Conservation (phyloP, 2,113 vertebrate species). For the Pseudorasbora parva region DNA sequence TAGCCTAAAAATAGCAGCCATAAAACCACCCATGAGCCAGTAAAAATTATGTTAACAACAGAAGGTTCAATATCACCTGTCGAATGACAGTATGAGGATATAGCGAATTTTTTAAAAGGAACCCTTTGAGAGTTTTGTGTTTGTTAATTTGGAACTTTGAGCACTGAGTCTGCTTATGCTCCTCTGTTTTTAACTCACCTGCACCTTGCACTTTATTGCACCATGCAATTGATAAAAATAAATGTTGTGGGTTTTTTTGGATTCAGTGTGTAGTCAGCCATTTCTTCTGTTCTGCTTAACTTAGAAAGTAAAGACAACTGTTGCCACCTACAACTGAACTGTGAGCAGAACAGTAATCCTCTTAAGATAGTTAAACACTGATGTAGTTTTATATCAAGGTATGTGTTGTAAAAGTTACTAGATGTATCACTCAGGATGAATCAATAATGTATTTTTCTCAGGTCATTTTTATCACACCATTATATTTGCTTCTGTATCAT, state of each 20-base stretch:
- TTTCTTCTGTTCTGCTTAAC: too few species aligned
- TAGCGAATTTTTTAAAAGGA: neutral
- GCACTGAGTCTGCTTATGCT: too few species aligned
- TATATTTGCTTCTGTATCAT: neutral
- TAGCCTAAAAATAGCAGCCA: neutral
- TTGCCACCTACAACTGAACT: neutral
- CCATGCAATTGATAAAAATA: too few species aligned
- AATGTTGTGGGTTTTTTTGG: too few species aligned
- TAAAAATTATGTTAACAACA: neutral
- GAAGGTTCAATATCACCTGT: neutral
- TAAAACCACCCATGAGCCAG: neutral
- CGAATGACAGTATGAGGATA: neutral
- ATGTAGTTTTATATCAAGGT: neutral
- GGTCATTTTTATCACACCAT: neutral
- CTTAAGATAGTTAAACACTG: neutral
- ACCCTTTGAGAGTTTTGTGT: neutral
- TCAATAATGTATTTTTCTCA: neutral
- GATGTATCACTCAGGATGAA: neutral
- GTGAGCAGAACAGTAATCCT: neutral
- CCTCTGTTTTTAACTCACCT: too few species aligned
- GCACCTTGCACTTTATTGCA: too few species aligned
- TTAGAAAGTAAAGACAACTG: neutral
- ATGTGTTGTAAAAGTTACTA: neutral
- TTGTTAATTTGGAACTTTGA: too few species aligned
- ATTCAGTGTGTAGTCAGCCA: too few species aligned